Conservation (phyloP, 2,797 vertebrate species). For the Sebastes iracundus region DNA sequence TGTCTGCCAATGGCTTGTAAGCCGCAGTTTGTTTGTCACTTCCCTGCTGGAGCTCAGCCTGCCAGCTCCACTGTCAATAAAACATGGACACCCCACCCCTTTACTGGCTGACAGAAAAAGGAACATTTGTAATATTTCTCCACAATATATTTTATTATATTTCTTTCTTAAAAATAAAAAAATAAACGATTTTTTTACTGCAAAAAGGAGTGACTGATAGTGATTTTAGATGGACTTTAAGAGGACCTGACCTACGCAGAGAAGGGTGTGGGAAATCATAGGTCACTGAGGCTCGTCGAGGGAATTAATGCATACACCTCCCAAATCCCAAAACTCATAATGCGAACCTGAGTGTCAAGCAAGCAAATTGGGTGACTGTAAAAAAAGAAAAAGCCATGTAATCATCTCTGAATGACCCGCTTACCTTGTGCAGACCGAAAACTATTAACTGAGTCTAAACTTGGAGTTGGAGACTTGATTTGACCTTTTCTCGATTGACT, state of each 20-base stretch:
- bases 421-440: neutral
- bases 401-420: neutral
- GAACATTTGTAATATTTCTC: neutral
- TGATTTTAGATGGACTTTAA: neutral
- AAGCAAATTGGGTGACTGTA: neutral
- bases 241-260: neutral
- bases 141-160: neutral
- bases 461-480: neutral
- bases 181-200: too few relatives aligned
- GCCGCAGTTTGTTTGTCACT: neutral
- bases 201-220: neutral
- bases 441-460: neutral
- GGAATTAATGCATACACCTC: neutral
- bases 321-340: neutral
- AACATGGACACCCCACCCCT: neutral
- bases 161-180: neutral
- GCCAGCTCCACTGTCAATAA: neutral
- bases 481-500: neutral
- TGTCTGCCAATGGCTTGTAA: neutral
- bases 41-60: neutral
- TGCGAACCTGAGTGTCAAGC: neutral
- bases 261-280: neutral
- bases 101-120: neutral
- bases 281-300: neutral
- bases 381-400: neutral